Evolutionary conservation across 1,140 invertebrate species (phyloP).

Genomic region (Leptinotarsa lineolata): DNA sequence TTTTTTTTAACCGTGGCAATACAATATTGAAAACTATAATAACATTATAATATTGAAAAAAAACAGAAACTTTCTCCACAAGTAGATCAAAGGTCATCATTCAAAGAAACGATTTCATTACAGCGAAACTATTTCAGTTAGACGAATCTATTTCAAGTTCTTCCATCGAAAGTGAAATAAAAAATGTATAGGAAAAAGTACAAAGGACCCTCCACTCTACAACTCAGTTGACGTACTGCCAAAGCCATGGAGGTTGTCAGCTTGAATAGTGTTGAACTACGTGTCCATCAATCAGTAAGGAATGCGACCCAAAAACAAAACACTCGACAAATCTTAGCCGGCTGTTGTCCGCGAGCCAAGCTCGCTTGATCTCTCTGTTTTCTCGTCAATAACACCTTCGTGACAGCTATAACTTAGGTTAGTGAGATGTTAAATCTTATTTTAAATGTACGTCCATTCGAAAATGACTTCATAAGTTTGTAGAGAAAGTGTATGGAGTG

Average conservation of each 20-base stretch:
- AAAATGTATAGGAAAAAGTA: background rate
- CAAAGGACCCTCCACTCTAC: background rate
- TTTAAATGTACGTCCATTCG: constrained; percentile 2
- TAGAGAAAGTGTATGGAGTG: background rate
- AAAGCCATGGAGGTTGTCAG: constrained; percentile 19
- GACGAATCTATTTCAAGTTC: background rate
- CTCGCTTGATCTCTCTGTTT: constrained; percentile 21
- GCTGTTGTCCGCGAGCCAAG: constrained; percentile 12
- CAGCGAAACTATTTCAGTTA: background rate
- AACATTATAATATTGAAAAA: no score
- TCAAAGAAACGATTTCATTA: no score
- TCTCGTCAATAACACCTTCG: constrained; percentile 16
- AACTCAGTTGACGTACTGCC: constrained; percentile 17
- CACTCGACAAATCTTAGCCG: constrained; percentile 19
- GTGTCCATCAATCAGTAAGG: constrained; percentile 29
- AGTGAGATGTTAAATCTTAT: constrained; percentile 5
- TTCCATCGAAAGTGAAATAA: background rate
- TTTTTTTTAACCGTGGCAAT: no score
- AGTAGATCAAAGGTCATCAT: no score
- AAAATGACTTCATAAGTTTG: constrained; percentile 3
- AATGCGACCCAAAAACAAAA: constrained; percentile 29
- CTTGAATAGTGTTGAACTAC: constrained; percentile 23
- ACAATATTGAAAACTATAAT: no score
- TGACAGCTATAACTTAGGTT: constrained; percentile 20
- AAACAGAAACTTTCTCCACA: no score